Percentiles rank a stretch among this genome's conserved stretches.
These are phyloP conservation scores for Mesocricetus auratus DNA, from an alignment of 2,113 vertebrate species.

Conservation along the genomic window DNA sequence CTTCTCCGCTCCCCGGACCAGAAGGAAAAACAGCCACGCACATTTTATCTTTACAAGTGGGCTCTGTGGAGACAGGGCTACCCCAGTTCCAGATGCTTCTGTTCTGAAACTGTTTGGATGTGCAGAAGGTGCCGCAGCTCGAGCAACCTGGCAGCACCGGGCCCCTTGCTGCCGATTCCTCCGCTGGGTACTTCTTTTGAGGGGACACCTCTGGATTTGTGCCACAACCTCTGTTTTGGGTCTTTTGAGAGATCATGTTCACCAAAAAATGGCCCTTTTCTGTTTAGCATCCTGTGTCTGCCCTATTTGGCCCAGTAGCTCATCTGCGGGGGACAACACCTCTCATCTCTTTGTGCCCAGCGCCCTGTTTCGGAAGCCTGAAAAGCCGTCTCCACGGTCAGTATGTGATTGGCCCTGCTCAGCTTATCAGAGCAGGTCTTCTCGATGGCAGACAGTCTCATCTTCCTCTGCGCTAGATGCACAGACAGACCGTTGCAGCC, in stretches of 20 bases:
- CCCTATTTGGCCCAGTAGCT: slow-evolving; percentile 59
- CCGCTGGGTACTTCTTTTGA: background rate
- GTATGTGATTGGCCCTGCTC: background rate
- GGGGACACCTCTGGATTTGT: slow-evolving; percentile 47
- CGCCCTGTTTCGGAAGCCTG: slow-evolving; percentile 51
- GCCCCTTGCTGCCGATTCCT: background rate
- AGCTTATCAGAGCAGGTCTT: background rate
- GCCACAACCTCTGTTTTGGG: slow-evolving; percentile 63
- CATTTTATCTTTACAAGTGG: slow-evolving; percentile 86
- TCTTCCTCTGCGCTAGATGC: background rate
- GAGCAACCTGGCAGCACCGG: slow-evolving; percentile 75
- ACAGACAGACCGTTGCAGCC: background rate
- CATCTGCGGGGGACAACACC: slow-evolving; percentile 37
- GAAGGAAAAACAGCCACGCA: slow-evolving; percentile 61
- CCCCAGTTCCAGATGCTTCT: slow-evolving; percentile 84
- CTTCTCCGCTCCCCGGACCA: background rate
- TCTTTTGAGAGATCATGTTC: slow-evolving; percentile 77
- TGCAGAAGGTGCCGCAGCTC: slow-evolving; percentile 71
- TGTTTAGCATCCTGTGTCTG: slow-evolving; percentile 68
- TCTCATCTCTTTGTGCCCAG: slow-evolving; percentile 6
- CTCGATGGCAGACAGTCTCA: background rate
- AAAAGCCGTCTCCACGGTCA: background rate
- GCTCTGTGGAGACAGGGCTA: slow-evolving; percentile 84
- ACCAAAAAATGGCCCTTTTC: slow-evolving; percentile 54
- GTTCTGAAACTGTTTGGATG: slow-evolving; percentile 77